Percentiles rank a stretch among this genome's conserved stretches.
phyloP scores from a whole-genome alignment of 2,888 invertebrate genomes.

The Pollenia angustigena region DNA sequence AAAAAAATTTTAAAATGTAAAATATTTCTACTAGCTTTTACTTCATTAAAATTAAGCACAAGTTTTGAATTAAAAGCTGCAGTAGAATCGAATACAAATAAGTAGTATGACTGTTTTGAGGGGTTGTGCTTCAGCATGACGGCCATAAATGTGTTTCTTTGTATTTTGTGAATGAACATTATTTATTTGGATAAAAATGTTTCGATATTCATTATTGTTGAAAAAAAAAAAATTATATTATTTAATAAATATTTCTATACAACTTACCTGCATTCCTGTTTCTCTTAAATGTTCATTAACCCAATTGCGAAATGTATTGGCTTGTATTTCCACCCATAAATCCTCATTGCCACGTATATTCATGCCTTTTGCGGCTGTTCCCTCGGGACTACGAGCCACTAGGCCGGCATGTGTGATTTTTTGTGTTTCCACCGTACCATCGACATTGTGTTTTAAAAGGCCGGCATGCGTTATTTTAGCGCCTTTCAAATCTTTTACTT shows the following conservation, averaged over 20 bases:
- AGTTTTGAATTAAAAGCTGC: neutral
- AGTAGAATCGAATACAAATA: neutral
- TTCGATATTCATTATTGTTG: no score
- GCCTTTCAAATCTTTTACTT: conserved; percentile 85
- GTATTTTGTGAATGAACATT: neutral
- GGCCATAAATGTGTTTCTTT: neutral
- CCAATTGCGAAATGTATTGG: conserved; percentile 98
- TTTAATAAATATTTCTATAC: no score
- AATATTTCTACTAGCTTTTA: neutral
- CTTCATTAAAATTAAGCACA: neutral
- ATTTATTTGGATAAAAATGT: neutral
- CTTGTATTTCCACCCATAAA: conserved; percentile 98
- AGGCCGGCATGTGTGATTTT: conserved; percentile 91
- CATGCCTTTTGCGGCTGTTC: conserved; percentile 98
- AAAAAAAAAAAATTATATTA: no score
- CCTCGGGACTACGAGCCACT: conserved; percentile 95
- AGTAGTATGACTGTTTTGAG: neutral
- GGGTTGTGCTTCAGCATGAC: neutral
- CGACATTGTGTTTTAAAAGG: conserved; percentile 85
- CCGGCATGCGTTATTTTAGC: conserved; percentile 87
- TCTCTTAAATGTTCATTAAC: conserved; percentile 95
- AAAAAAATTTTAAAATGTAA: neutral
- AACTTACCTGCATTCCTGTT: conserved; percentile 87
- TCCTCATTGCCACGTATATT: conserved; percentile 97
- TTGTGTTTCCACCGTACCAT: conserved; percentile 86